These are phyloP conservation scores for Lycaena phlaeas DNA, from an alignment of 2,888 invertebrate genomes.

Conservation along the genomic window DNA sequence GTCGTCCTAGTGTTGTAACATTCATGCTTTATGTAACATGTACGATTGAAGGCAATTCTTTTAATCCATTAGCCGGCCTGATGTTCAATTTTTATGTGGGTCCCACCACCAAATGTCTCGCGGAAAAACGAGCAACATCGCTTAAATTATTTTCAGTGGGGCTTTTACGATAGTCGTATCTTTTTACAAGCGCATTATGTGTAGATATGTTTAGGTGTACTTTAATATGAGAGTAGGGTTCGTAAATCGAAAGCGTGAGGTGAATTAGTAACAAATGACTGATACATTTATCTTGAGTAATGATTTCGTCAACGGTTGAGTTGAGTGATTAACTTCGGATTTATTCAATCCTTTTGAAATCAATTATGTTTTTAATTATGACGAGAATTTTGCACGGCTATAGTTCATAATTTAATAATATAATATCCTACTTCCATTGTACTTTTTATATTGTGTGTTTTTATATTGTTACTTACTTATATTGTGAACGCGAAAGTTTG, in stretches of 20 bases:
- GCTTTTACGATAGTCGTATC: constrained; percentile 67
- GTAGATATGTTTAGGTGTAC: constrained; percentile 60
- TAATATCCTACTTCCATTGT: no score
- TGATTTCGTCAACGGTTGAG: background rate
- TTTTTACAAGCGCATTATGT: constrained; percentile 68
- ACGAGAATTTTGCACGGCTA: no score
- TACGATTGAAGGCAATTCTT: constrained; percentile 64
- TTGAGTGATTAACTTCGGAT: background rate
- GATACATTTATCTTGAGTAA: constrained; percentile 8
- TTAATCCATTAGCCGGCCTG: constrained; percentile 69
- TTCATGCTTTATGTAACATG: constrained; percentile 28
- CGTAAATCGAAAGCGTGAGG: constrained; percentile 65
- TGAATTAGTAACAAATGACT: constrained; percentile 25
- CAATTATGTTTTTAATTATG: no score
- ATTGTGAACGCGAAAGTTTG: no score
- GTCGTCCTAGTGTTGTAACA: no score
- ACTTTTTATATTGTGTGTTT: no score
- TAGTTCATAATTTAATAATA: no score
- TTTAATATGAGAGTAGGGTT: constrained; percentile 48
- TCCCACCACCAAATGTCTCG: constrained; percentile 65
- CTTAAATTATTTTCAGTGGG: constrained; percentile 70
- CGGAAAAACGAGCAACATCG: constrained; percentile 59
- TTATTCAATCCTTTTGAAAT: no score
- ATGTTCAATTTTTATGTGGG: constrained; percentile 66
- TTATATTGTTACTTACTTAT: no score